Evolutionary conservation across 1,140 invertebrate genomes (phyloP).

Genomic region (Heliconius melpomene): DNA sequence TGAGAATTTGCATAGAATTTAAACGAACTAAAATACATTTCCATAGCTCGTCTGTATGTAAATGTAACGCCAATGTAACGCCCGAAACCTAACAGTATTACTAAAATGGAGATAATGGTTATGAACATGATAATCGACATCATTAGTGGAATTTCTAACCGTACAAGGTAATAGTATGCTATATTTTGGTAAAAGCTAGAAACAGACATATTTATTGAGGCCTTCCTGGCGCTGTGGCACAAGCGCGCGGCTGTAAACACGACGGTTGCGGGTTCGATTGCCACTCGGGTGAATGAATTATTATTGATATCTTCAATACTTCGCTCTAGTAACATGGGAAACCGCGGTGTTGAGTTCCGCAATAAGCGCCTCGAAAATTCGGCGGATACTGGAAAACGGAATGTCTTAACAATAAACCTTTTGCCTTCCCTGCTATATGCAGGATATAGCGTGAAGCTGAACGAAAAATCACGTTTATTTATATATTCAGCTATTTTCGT

Average conservation of each 20-base stretch:
- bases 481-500: not conserved
- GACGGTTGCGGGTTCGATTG: too few relatives aligned
- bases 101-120: constrained; percentile 21
- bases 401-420: too few relatives aligned
- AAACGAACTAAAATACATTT: constrained; percentile 59
- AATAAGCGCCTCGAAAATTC: too few relatives aligned
- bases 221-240: too few relatives aligned
- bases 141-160: constrained; percentile 2
- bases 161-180: not conserved
- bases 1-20: constrained; percentile 60
- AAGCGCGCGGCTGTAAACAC: too few relatives aligned
- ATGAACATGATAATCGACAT: constrained; percentile 23
- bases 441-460: too few relatives aligned
- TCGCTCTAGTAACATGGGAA: too few relatives aligned
- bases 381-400: too few relatives aligned
- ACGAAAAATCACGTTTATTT: not conserved
- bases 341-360: too few relatives aligned
- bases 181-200: not conserved
- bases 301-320: too few relatives aligned
- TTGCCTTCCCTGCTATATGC: too few relatives aligned
- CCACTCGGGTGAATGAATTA: too few relatives aligned
- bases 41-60: constrained; percentile 56
- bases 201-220: not conserved
- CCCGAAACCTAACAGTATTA: constrained; percentile 33
- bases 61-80: constrained; percentile 51